Evolutionary conservation across 2,113 vertebrate species (phyloP).

Genomic region (Electrona antarctica): DNA sequence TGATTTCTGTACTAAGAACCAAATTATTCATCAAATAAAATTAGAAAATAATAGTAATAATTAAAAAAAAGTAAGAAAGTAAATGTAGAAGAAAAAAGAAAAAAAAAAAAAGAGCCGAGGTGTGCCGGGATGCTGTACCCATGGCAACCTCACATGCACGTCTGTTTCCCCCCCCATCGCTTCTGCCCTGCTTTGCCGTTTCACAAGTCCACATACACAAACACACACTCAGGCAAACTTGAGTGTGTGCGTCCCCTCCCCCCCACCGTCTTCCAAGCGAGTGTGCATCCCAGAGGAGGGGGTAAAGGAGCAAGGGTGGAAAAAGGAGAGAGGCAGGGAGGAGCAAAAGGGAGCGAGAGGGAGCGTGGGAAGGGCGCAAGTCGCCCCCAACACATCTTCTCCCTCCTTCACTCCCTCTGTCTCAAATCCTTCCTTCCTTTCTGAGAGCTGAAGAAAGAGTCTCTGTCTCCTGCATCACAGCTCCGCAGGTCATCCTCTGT

Average conservation of each 20-base stretch:
- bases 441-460: slow-evolving; percentile 73
- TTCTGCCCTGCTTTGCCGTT: slow-evolving; percentile 67
- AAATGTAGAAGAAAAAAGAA: slow-evolving; percentile 50
- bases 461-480: slow-evolving; percentile 67
- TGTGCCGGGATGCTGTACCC: slow-evolving; percentile 69
- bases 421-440: slow-evolving; percentile 59
- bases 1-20: slow-evolving; percentile 74
- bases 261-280: slow-evolving; percentile 51
- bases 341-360: slow-evolving; percentile 39
- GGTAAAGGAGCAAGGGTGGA: slow-evolving; percentile 25
- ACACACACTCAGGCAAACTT: slow-evolving; percentile 60
- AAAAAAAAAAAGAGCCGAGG: slow-evolving; percentile 63
- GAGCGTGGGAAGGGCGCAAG: slow-evolving; percentile 31
- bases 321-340: slow-evolving; percentile 20
- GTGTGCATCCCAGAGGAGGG: slow-evolving; percentile 60
- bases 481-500: slow-evolving; percentile 69
- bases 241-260: slow-evolving; percentile 47
- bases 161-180: slow-evolving; percentile 68
- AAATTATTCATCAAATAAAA: slow-evolving; percentile 74
- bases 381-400: slow-evolving; percentile 32
- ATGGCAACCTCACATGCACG: slow-evolving; percentile 78
- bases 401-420: slow-evolving; percentile 52
- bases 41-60: slow-evolving; percentile 74
- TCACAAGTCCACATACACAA: slow-evolving; percentile 73
- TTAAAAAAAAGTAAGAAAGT: slow-evolving; percentile 67